phyloP scores from a whole-genome alignment of 64 coral and sea anemone species.

The Dendrophyllia cribrosa region DNA sequence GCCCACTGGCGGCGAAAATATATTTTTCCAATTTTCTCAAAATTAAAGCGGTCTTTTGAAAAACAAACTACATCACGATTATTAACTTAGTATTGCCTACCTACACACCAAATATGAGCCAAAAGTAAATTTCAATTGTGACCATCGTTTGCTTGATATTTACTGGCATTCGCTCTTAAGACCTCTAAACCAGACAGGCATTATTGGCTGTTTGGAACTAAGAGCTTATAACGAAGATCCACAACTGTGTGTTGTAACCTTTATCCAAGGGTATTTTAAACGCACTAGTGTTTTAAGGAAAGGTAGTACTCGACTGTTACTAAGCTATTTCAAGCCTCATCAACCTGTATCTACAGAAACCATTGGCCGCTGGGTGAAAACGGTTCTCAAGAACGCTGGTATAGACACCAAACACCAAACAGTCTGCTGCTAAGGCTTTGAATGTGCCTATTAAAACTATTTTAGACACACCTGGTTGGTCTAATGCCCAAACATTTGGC shows the following conservation, averaged over 20 bases:
- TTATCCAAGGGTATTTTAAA: not conserved
- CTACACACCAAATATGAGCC: no score
- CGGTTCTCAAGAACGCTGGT: conserved; percentile 13
- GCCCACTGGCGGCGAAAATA: no score
- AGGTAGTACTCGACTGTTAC: conserved; percentile 6
- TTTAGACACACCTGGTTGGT: conserved; percentile 53
- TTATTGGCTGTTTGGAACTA: not conserved
- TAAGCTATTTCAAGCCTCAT: conserved; percentile 46
- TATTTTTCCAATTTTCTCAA: no score
- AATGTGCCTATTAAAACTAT: conserved; percentile 27
- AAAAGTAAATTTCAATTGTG: no score
- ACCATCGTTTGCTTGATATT: no score
- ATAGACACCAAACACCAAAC: conserved; percentile 33
- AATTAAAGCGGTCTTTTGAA: no score
- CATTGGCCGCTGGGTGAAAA: conserved; percentile 41
- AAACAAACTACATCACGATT: no score
- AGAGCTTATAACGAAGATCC: conserved; percentile 1
- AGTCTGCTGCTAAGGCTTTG: conserved; percentile 44
- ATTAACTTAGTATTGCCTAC: no score
- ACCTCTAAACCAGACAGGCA: conserved; percentile 34
- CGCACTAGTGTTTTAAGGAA: not conserved
- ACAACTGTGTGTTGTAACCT: conserved; percentile 8
- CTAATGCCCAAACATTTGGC: conserved; percentile 52
- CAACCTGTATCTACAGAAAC: conserved; percentile 39
- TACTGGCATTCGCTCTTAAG: no score